Conservation (phyloP, 2,797 vertebrate genomes). For the Enteromius paludinosus region DNA sequence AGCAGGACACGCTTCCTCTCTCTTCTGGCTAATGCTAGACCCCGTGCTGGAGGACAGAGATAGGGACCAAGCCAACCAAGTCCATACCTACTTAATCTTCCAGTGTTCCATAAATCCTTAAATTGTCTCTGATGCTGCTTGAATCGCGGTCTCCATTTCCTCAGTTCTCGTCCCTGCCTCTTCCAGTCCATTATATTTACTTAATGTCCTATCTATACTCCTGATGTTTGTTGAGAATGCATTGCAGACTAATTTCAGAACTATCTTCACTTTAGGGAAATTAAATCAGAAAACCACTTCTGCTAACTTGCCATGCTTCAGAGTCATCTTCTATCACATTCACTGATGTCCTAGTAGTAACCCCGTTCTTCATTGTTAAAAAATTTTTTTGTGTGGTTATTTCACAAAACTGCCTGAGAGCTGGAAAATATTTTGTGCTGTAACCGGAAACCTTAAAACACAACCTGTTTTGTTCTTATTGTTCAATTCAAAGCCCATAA, state of each 20-base stretch:
- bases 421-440: background rate
- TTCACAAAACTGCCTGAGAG: background rate
- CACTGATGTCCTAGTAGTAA: background rate
- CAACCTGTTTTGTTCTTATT: background rate
- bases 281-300: background rate
- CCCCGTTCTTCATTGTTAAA: background rate
- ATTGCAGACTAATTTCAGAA: background rate
- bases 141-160: background rate
- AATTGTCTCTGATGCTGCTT: background rate
- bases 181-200: background rate
- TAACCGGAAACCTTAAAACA: background rate
- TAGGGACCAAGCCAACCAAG: background rate
- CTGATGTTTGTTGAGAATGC: background rate
- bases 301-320: background rate
- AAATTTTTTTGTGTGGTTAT: background rate
- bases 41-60: too few species aligned
- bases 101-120: background rate
- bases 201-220: background rate
- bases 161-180: background rate
- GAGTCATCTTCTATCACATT: background rate
- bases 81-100: background rate
- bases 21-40: too few species aligned
- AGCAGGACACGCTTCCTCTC: too few species aligned
- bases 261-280: conserved; percentile 9
- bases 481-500: conserved; percentile 6